Conservation (phyloP, 2,888 invertebrate genomes). For the Drosophila atripex region DNA sequence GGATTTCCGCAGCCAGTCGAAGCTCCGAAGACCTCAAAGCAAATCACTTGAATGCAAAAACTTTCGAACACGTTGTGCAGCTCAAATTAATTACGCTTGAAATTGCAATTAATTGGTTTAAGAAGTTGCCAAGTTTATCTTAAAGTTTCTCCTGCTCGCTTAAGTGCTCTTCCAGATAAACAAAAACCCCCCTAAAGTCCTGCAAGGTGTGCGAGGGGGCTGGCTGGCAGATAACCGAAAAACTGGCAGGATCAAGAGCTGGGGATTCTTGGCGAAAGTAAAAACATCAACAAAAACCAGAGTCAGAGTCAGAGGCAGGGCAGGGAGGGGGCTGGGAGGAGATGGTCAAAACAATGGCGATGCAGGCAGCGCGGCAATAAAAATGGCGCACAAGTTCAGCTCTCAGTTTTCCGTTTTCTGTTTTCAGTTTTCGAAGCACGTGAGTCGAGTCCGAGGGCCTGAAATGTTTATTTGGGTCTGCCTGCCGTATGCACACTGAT, state of each 20-base stretch:
- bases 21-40: conserved; percentile 16
- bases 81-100: conserved; percentile 79
- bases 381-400: conserved; percentile 79
- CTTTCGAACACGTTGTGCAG: conserved; percentile 69
- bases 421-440: conserved; percentile 58
- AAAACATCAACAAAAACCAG: conserved; percentile 57
- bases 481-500: conserved; percentile 40
- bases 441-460: conserved; percentile 67
- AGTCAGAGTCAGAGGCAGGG: neutral
- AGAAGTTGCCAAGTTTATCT: conserved; percentile 74
- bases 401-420: conserved; percentile 16
- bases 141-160: conserved; percentile 64
- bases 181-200: conserved; percentile 61
- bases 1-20: neutral
- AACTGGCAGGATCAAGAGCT: conserved; percentile 42
- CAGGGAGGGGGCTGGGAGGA: conserved; percentile 19
- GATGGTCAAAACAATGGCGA: conserved; percentile 66
- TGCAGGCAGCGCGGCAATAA: conserved; percentile 66
- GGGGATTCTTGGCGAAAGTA: conserved; percentile 67
- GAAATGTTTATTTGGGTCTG: conserved; percentile 77
- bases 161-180: conserved; percentile 72
- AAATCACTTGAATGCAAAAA: conserved; percentile 32
- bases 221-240: conserved; percentile 63
- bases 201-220: conserved; percentile 16
- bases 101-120: conserved; percentile 79